These are phyloP conservation scores for Branchellion lobata DNA, from an alignment of 2,888 invertebrate species.

Conservation along the genomic window DNA sequence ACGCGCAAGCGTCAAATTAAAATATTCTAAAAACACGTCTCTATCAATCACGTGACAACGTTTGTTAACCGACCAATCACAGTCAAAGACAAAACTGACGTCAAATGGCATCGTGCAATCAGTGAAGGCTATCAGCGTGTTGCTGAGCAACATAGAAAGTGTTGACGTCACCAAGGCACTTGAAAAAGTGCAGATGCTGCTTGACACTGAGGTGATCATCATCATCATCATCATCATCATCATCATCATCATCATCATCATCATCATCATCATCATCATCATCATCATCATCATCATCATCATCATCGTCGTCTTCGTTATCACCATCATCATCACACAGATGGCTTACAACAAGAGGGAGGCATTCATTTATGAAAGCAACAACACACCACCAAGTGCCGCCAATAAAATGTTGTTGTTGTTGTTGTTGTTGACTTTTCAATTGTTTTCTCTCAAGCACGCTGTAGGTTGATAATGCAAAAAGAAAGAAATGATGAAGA, in stretches of 20 bases:
- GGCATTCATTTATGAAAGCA: slow-evolving; percentile 13
- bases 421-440: background rate
- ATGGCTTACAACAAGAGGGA: background rate
- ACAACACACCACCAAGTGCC: background rate
- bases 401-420: slow-evolving; percentile 7
- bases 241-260: slow-evolving; percentile 35
- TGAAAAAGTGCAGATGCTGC: slow-evolving; percentile 64
- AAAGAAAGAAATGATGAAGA: no score
- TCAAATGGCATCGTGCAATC: slow-evolving; percentile 80
- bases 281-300: slow-evolving; percentile 28
- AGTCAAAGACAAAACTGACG: slow-evolving; percentile 55
- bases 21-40: background rate
- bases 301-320: slow-evolving; percentile 28
- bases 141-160: slow-evolving; percentile 85
- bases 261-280: background rate
- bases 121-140: slow-evolving; percentile 85
- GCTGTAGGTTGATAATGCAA: no score
- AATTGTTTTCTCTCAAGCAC: no score
- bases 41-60: background rate
- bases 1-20: background rate
- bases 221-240: slow-evolving; percentile 28
- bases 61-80: background rate
- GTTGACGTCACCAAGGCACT: slow-evolving; percentile 79
- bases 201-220: slow-evolving; percentile 34
- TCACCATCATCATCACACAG: background rate